These are phyloP conservation scores for Malurus elegans DNA, from an alignment of 2,113 vertebrate genomes.

Conservation along the genomic window DNA sequence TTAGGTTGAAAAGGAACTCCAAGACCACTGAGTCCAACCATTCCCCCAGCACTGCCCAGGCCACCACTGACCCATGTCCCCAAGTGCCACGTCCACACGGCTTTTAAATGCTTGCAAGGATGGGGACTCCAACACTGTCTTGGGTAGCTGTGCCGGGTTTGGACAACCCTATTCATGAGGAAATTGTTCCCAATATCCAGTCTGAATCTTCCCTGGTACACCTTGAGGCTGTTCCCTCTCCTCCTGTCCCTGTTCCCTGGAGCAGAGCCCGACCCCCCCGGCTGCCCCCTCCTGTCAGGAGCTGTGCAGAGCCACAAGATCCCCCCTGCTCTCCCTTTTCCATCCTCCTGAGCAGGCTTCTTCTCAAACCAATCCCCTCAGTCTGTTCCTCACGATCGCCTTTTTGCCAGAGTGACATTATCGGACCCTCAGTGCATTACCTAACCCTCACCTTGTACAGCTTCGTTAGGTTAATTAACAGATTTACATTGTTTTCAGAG, in stretches of 20 bases:
- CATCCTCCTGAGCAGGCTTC: not conserved
- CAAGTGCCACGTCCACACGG: fast-evolving
- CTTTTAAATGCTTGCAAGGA: not conserved
- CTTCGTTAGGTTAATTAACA: not conserved
- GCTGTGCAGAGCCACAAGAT: not conserved
- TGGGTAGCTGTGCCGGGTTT: not conserved
- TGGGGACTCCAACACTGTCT: too few species aligned
- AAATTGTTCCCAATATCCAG: not conserved
- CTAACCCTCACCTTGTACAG: not conserved
- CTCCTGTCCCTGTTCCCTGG: not conserved
- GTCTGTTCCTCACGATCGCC: fast-evolving
- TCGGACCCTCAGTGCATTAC: too few species aligned
- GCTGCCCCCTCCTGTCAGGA: not conserved
- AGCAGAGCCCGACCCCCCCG: fast-evolving
- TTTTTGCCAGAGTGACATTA: not conserved
- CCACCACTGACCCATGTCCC: too few species aligned
- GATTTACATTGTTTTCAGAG: not conserved
- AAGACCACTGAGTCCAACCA: too few species aligned
- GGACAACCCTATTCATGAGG: not conserved
- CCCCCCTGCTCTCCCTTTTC: fast-evolving
- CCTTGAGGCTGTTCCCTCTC: fast-evolving
- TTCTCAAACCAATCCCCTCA: not conserved
- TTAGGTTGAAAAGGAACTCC: not conserved
- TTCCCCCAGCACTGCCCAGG: not conserved
- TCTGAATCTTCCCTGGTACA: too few species aligned